Evolutionary conservation across 2,888 invertebrate genomes (phyloP), one percentile per base, ranked within the genome.

Genomic region (Entomobrya multifasciata): DNA sequence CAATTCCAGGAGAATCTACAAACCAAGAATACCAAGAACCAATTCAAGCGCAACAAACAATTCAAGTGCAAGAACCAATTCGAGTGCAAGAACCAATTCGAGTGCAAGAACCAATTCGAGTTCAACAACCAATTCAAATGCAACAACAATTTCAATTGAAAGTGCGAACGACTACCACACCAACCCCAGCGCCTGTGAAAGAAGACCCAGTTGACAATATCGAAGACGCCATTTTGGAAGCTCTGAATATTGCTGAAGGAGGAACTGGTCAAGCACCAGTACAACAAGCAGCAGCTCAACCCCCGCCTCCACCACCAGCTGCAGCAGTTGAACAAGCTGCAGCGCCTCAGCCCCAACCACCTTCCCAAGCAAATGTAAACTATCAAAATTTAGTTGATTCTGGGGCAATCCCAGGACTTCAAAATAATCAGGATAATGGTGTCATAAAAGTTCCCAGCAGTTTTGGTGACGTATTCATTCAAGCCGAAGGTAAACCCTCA

Each of bases 181-280:
- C 36, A 60, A 17, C 60, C 1, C n/a, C 47, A 22, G 0, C 27
- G 6, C 17, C 60, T 13, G 70, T 36, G 0, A 57, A 8, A 15
- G 44, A 85, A 8, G 1, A 60, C 15, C 78, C 78, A 0, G 67
- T 77, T 6, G 72, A 85, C n/a, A 85, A 85, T 25, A 86, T 86
- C 55, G 86, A 86, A 55, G 86, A 81, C 22, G 86, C 86, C 6
- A 86, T 86, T 65, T 47, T 86, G 5, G 86, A 86, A 41, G 86
- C 86, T 13, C 41, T 86, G 6, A 76, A 70, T 2, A 47, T 86
- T 17, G 86, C 76, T 8, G 86, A 36, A 80, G 82, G 55, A 17
- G 55, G 17, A 25, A 5, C 17, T 6, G 49, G 72, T 2, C 49
- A 74, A 44, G 47, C 44, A 2, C n/a, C n/a, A n/a, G n/a, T n/a